Conservation (phyloP, 2,888 invertebrate species). For the Notocelia uddmanniana region DNA sequence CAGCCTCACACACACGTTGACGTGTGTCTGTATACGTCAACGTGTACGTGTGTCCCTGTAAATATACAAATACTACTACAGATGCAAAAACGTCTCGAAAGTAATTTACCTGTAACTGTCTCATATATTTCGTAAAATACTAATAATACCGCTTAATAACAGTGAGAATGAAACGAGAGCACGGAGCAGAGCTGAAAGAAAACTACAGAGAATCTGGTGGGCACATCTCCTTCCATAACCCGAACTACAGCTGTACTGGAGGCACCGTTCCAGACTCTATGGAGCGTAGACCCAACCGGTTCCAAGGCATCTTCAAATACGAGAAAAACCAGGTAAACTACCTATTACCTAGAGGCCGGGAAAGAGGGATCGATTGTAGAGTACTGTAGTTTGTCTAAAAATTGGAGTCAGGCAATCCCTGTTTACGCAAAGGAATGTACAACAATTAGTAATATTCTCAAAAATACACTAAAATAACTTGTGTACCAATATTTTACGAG, state of each 20-base stretch:
- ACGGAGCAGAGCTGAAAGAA: slow-evolving; percentile 69
- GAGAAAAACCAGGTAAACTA: slow-evolving; percentile 89
- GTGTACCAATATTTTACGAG: too few species aligned
- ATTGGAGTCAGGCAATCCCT: too few species aligned
- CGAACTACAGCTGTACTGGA: slow-evolving; percentile 90
- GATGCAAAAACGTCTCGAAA: too few species aligned
- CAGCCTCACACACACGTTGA: too few species aligned
- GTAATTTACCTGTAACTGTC: too few species aligned
- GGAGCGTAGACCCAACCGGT: slow-evolving; percentile 69
- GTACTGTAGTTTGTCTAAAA: background rate
- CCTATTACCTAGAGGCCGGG: too few species aligned
- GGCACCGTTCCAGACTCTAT: slow-evolving; percentile 70
- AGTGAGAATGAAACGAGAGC: slow-evolving; percentile 61
- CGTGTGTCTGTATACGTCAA: too few species aligned
- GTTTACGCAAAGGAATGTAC: too few species aligned
- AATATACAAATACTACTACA: too few species aligned
- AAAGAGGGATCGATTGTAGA: background rate
- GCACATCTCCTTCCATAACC: slow-evolving; percentile 95
- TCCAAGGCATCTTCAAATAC: slow-evolving; percentile 90
- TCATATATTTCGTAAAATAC: background rate
- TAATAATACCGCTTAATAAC: slow-evolving; percentile 21
- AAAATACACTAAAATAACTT: too few species aligned
- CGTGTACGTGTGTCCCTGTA: too few species aligned
- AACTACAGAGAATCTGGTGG: slow-evolving; percentile 86
- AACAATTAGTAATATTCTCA: too few species aligned